Evolutionary conservation across 2,797 vertebrate species (phyloP).

Genomic region (Lepus townsendii): DNA sequence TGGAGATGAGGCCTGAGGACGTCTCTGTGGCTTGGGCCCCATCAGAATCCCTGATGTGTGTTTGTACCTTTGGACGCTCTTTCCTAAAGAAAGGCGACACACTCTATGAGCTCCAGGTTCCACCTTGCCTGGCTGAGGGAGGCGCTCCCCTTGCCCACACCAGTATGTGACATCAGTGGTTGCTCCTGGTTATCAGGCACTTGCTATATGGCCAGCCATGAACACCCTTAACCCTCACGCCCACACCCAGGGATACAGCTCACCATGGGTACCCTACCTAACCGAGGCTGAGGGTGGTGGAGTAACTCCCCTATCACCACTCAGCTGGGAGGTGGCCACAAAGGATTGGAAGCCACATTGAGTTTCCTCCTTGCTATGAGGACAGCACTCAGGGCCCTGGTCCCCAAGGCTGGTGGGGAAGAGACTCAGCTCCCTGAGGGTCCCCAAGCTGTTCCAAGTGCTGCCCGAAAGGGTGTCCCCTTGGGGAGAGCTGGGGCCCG

Average conservation of each 20-base stretch:
- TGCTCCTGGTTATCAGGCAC: background rate
- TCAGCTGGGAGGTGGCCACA: background rate
- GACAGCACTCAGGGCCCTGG: background rate
- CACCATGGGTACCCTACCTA: background rate
- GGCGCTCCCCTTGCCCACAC: no score
- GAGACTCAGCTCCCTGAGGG: background rate
- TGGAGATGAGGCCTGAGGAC: background rate
- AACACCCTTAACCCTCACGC: background rate
- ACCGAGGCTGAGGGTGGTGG: background rate
- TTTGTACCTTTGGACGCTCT: background rate
- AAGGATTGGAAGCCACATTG: background rate
- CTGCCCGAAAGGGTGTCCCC: background rate
- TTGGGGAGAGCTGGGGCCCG: background rate
- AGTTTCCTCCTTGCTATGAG: background rate
- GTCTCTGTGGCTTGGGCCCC: background rate
- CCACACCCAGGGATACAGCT: background rate
- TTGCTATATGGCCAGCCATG: fast-evolving
- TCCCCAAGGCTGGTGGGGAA: background rate
- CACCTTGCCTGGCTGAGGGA: background rate
- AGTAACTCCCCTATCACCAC: background rate
- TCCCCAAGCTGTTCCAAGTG: background rate
- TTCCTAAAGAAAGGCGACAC: background rate
- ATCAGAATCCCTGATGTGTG: background rate
- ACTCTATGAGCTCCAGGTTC: background rate
- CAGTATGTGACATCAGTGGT: background rate